Evolutionary conservation across 2,888 invertebrate genomes (phyloP), one percentile per base, ranked within the genome.

Genomic region (Portevinia maculata): DNA sequence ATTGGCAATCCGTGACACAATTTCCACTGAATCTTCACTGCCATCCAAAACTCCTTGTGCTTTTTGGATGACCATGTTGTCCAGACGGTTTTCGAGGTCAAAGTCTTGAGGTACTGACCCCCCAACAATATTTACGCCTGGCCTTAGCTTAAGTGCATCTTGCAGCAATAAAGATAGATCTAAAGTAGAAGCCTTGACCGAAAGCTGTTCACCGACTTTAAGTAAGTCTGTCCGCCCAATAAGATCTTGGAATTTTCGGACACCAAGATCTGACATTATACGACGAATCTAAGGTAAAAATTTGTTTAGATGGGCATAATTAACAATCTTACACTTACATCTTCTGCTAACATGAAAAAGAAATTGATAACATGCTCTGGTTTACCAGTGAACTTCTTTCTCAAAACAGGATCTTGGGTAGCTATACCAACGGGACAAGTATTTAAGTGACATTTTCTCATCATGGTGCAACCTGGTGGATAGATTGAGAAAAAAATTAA

Each of bases 351-450:
- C 94, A 99, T 96, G 91, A 99, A 99, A 88, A 99, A 93, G 89
- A 97, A 99, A 91, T 99, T 99, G 88, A 99, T 93, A 39, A 99
- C 98, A 89, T 99, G 96, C 89, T 99, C 99, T 0, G 99, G 99
- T 88, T 98, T 97, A 44, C 99, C 99, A 44, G 96, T 96, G 91
- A 99, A 99, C 91, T 99, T 99, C 90, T 97, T 96, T 24, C 99
- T 93, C 55, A 99, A 92, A 11, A 95, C 93, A 0, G 99, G 99
- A 92, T 99, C 99, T 91, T 99, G 99, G 0, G 99, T 99, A 1
- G 99, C 99, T 88, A 99, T 97, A 81, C 99, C 99, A 78, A 99
- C 99, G 0, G 99, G 99, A 86, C 99, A 99, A 6, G 99, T 99
- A 91, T 99, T 99, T 86, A 99, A 92, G 90, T 99, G 99, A 88